phyloP scores from a whole-genome alignment of 64 coral and sea anemone species.

The Porites lutea region DNA sequence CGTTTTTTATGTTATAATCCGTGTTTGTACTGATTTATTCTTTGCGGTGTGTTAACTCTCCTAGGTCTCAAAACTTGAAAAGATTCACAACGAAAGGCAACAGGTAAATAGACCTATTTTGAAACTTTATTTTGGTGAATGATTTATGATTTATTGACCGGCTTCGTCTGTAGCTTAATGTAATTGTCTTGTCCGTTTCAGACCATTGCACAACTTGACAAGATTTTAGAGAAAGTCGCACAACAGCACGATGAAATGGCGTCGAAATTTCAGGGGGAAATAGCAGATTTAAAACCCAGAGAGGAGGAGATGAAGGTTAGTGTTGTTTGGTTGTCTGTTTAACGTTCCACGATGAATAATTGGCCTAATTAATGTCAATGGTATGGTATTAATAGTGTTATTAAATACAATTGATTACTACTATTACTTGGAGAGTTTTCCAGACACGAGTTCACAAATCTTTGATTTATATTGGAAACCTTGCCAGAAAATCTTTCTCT shows the following conservation, averaged over 20 bases:
- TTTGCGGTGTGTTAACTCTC: background rate
- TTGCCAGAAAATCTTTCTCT: too few relatives aligned
- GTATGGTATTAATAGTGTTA: too few relatives aligned
- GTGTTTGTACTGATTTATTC: background rate
- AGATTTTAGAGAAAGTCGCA: conserved; percentile 82
- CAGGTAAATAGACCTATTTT: conserved; percentile 31
- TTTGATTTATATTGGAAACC: too few relatives aligned
- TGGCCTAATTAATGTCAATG: background rate
- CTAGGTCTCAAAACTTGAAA: conserved; percentile 88
- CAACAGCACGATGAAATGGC: conserved; percentile 91
- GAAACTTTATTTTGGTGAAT: background rate
- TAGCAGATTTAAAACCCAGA: conserved; percentile 63
- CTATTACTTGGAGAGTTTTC: too few relatives aligned
- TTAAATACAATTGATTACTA: too few relatives aligned
- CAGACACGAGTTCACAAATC: too few relatives aligned
- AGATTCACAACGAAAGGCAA: conserved; percentile 88
- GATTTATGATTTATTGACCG: background rate
- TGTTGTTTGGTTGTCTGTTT: background rate
- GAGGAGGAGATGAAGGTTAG: conserved; percentile 76
- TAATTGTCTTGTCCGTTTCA: conserved; percentile 38
- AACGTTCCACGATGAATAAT: background rate
- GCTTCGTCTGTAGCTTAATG: too few relatives aligned
- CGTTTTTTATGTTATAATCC: background rate
- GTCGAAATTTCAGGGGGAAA: conserved; percentile 69
- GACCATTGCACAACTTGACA: conserved; percentile 86